Percentiles rank a stretch among this genome's conserved stretches.
Evolutionary conservation across 2,888 invertebrate genomes (phyloP).

Genomic region (Protodeltote pygarga): DNA sequence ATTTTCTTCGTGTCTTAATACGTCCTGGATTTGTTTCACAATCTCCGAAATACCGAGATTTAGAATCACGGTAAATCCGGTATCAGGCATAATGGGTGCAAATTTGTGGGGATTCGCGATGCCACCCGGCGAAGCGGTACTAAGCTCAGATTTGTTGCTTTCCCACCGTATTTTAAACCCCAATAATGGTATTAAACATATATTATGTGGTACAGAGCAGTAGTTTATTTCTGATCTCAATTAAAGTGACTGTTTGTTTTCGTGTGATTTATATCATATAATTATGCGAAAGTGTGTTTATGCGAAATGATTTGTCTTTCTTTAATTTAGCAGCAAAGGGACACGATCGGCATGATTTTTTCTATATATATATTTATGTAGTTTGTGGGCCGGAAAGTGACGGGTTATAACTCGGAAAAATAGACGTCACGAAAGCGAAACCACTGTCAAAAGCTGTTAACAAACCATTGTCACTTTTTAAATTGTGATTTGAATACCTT

Average conservation of each 20-base stretch:
- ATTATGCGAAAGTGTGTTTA: too few species aligned
- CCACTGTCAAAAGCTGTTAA: too few species aligned
- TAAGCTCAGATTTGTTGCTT: slow-evolving; percentile 50
- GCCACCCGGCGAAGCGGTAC: slow-evolving; percentile 34
- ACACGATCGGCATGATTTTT: too few species aligned
- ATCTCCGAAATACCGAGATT: slow-evolving; percentile 58
- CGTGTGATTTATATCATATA: neutral
- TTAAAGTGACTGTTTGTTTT: neutral
- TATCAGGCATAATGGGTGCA: slow-evolving; percentile 65
- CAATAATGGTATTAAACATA: slow-evolving; percentile 44
- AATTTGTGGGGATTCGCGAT: slow-evolving; percentile 59
- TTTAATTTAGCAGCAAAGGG: too few species aligned
- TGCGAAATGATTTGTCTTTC: too few species aligned
- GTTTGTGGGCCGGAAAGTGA: too few species aligned
- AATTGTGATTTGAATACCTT: too few species aligned
- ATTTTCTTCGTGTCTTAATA: too few species aligned
- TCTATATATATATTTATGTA: too few species aligned
- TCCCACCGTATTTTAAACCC: slow-evolving; percentile 43
- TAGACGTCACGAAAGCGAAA: too few species aligned
- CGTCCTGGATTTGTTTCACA: slow-evolving; percentile 52
- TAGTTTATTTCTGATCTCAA: slow-evolving; percentile 15
- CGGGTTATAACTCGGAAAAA: too few species aligned
- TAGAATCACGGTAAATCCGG: slow-evolving; percentile 60
- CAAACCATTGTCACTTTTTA: too few species aligned
- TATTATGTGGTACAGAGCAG: slow-evolving; percentile 19